Percentiles rank a stretch among this genome's conserved stretches.
phyloP scores from a whole-genome alignment of 2,113 vertebrate species.

The Rallus limicola region DNA sequence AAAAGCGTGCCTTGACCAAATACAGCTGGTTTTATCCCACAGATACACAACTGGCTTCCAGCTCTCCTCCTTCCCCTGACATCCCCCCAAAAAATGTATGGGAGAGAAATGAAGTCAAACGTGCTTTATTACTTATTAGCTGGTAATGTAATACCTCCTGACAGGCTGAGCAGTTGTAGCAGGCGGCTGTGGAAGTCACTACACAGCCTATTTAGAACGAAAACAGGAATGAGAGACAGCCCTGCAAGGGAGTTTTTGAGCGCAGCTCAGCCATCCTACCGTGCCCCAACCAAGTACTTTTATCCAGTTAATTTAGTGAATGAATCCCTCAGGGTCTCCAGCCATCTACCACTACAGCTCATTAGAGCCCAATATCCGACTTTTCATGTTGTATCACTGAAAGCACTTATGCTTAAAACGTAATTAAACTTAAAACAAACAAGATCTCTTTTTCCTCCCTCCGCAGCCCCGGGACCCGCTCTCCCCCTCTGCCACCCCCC shows the following conservation, averaged over 20 bases:
- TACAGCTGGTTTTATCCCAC: background rate
- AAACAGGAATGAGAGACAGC: constrained; percentile 78
- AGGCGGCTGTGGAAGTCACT: constrained; percentile 78
- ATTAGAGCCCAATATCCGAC: constrained; percentile 84
- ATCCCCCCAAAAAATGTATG: background rate
- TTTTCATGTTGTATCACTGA: constrained; percentile 78
- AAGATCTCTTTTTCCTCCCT: constrained; percentile 70
- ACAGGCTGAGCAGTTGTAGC: constrained; percentile 83
- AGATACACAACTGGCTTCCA: background rate
- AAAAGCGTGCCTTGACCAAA: background rate
- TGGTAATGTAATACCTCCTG: constrained; percentile 82
- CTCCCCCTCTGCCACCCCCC: background rate
- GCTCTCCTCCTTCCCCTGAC: background rate
- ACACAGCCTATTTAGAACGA: constrained; percentile 71
- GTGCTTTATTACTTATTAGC: constrained; percentile 86
- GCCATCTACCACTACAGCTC: constrained; percentile 86
- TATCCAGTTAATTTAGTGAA: constrained; percentile 83
- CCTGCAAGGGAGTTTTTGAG: constrained; percentile 71
- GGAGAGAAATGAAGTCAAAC: constrained; percentile 68
- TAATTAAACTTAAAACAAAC: constrained; percentile 97
- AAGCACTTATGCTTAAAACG: constrained; percentile 83
- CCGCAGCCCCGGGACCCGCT: background rate
- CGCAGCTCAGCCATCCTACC: constrained; percentile 80
- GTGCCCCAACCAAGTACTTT: constrained; percentile 84
- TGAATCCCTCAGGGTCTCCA: constrained; percentile 83